Evolutionary conservation across 2,113 vertebrate species (phyloP).

Genomic region (Struthidea cinerea): DNA sequence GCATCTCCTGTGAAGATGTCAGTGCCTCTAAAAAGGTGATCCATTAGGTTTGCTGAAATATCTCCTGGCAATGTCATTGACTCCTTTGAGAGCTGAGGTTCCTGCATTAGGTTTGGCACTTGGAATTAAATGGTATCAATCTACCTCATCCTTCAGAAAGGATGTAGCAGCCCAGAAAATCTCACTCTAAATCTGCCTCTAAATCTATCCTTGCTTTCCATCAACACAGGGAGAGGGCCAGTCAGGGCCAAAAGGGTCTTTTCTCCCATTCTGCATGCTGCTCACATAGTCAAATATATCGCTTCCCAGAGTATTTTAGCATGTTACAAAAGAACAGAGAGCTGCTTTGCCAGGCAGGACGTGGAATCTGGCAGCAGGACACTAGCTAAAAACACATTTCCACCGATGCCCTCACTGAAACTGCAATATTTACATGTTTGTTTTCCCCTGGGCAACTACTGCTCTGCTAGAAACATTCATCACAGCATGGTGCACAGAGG

Average conservation of each 20-base stretch:
- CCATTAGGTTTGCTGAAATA: neutral
- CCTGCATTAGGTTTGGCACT: neutral
- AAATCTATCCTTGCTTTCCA: neutral
- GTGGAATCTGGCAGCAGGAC: neutral
- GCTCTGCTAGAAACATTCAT: neutral
- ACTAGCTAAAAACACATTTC: neutral
- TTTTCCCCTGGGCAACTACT: slow-evolving; percentile 7
- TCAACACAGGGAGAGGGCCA: neutral
- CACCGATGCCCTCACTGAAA: neutral
- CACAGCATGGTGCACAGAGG: neutral
- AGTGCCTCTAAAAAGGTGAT: neutral
- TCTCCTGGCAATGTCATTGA: neutral
- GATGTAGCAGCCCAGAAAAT: neutral
- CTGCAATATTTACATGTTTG: neutral
- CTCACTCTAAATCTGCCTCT: neutral
- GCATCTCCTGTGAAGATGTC: neutral
- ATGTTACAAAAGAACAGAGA: neutral
- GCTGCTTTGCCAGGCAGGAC: neutral
- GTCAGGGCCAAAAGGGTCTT: neutral
- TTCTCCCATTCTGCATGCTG: neutral
- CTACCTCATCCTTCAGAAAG: neutral
- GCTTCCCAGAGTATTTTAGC: neutral
- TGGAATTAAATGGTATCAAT: neutral
- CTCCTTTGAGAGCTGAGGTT: neutral
- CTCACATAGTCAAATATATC: neutral